phyloP scores from a whole-genome alignment of 2,113 vertebrate genomes.

The Oncorhynchus kisutch region DNA sequence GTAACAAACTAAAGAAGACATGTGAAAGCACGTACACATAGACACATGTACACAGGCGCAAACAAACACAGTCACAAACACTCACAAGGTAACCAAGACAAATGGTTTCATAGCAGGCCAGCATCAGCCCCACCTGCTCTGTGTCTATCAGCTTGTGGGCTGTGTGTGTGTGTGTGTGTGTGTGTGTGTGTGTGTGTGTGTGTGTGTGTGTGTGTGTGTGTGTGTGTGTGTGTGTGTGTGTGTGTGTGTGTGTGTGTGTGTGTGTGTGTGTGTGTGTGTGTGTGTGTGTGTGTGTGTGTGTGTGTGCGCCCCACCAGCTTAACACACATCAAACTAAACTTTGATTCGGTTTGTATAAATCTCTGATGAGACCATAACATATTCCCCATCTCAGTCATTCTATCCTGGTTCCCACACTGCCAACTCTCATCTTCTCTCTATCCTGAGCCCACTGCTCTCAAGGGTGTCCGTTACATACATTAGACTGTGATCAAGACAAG shows the following conservation, averaged over 20 bases:
- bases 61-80: neutral
- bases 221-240: no score
- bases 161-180: neutral
- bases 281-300: neutral
- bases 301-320: neutral
- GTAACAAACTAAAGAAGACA: neutral
- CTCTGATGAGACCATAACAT: no score
- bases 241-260: neutral
- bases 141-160: conserved; percentile 11
- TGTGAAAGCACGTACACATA: neutral
- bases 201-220: neutral
- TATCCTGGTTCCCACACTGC: neutral
- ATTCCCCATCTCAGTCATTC: neutral
- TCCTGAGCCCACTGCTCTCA: neutral
- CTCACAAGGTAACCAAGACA: neutral
- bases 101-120: conserved; percentile 1
- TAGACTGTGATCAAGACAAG: neutral
- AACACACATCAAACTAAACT: neutral
- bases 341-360: no score
- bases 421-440: neutral
- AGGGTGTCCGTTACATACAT: neutral
- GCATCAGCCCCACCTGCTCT: conserved; percentile 1
- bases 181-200: neutral
- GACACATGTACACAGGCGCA: neutral
- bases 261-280: neutral